Evolutionary conservation across 2,888 invertebrate species (phyloP).

Genomic region (Cheilosia vulpina): DNA sequence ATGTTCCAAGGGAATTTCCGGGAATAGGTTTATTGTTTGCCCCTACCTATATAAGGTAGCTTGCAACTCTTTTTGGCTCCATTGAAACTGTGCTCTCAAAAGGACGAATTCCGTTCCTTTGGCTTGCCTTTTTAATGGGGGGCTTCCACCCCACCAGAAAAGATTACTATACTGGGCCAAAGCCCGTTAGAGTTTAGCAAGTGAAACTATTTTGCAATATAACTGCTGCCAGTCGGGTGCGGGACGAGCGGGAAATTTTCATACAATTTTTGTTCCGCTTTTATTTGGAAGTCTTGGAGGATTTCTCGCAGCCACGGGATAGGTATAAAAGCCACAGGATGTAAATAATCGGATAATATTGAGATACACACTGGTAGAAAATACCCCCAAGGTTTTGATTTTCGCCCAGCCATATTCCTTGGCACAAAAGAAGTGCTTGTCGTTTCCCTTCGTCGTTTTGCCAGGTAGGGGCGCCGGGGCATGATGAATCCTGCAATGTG

Average conservation of each 20-base stretch:
- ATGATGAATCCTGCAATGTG: slow-evolving; percentile 27
- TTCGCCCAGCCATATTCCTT: background rate
- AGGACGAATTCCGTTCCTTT: slow-evolving; percentile 44
- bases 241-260: slow-evolving; percentile 55
- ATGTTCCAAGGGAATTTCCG: slow-evolving; percentile 59
- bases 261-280: slow-evolving; percentile 25
- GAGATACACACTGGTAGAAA: slow-evolving; percentile 56
- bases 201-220: slow-evolving; percentile 68
- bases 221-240: slow-evolving; percentile 65
- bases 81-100: slow-evolving; percentile 16
- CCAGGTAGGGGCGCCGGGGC: background rate
- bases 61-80: slow-evolving; percentile 37
- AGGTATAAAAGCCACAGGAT: slow-evolving; percentile 68
- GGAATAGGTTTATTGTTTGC: slow-evolving; percentile 31
- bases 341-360: slow-evolving; percentile 72
- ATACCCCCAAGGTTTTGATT: slow-evolving; percentile 46
- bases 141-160: slow-evolving; percentile 8
- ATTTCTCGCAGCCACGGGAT: slow-evolving; percentile 36
- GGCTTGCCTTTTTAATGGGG: slow-evolving; percentile 31
- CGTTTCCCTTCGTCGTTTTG: background rate
- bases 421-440: background rate
- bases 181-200: slow-evolving; percentile 16
- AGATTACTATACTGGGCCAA: slow-evolving; percentile 50
- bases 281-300: slow-evolving; percentile 17
- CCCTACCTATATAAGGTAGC: background rate